Conservation (phyloP, 2,797 vertebrate species). For the Anguilla megastoma region DNA sequence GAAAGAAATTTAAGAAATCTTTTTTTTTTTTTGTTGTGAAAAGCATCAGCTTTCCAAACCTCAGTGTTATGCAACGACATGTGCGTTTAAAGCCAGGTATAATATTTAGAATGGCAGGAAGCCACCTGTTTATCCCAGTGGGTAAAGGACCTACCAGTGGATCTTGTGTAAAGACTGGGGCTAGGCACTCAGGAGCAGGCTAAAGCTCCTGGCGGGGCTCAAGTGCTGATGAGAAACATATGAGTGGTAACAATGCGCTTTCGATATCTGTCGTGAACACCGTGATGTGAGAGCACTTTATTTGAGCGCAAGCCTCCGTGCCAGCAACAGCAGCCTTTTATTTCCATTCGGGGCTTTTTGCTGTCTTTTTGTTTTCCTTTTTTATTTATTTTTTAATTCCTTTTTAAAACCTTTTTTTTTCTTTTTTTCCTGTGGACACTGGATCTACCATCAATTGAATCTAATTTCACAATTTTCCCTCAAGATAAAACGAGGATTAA, state of each 20-base stretch:
- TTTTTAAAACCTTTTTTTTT: slow-evolving; percentile 41
- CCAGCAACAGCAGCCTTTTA: slow-evolving; percentile 68
- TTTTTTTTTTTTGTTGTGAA: background rate
- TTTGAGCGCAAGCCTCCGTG: slow-evolving; percentile 77
- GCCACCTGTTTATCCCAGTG: slow-evolving; percentile 57
- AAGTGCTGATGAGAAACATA: slow-evolving; percentile 90
- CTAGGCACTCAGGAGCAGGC: slow-evolving; percentile 77
- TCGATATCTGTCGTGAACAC: slow-evolving; percentile 78
- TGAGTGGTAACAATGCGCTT: slow-evolving; percentile 81
- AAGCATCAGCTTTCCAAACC: background rate
- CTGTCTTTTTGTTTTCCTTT: slow-evolving; percentile 53
- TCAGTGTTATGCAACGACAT: slow-evolving; percentile 33
- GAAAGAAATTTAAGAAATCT: background rate
- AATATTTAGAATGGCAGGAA: slow-evolving; percentile 62
- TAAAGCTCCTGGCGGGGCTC: slow-evolving; percentile 83
- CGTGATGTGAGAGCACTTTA: slow-evolving; percentile 77
- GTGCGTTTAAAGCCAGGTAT: slow-evolving; percentile 45
- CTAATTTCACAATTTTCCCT: slow-evolving; percentile 50
- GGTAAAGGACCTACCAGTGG: slow-evolving; percentile 59
- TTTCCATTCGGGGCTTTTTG: slow-evolving; percentile 62
- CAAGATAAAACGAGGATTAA: slow-evolving; percentile 45
- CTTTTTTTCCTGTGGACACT: slow-evolving; percentile 27
- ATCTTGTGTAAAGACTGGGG: slow-evolving; percentile 69
- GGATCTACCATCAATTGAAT: slow-evolving; percentile 58
- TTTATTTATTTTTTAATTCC: slow-evolving; percentile 53